A percentile compares a stretch with the other conserved stretches of the same genome.
Conservation (phyloP, 2,888 invertebrate species). For the Brenthis hecate region DNA sequence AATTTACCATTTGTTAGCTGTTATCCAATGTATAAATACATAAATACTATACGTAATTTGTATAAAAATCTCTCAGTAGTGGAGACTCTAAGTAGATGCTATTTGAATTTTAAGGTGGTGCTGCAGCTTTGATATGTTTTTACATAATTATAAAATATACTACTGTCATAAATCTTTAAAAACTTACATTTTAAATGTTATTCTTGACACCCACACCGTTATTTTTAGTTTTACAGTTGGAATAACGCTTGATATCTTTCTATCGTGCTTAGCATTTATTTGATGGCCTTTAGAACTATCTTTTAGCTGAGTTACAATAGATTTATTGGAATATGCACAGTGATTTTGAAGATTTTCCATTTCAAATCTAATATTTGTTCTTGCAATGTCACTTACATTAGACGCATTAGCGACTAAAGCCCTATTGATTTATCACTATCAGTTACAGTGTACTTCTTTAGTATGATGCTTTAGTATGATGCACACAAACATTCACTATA, state of each 20-base stretch:
- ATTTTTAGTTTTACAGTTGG: conserved; percentile 19
- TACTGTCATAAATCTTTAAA: not conserved
- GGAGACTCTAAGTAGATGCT: no score
- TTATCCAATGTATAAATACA: no score
- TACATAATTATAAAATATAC: not conserved
- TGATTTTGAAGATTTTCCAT: not conserved
- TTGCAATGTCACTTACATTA: no score
- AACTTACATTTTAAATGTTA: conserved; percentile 20
- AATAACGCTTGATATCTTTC: conserved; percentile 6
- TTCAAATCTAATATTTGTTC: not conserved
- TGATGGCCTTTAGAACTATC: not conserved
- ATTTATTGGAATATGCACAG: not conserved
- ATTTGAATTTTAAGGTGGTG: no score
- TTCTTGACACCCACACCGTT: conserved; percentile 19
- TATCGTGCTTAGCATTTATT: conserved; percentile 6
- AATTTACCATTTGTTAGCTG: no score
- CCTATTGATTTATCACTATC: no score
- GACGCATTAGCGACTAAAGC: no score
- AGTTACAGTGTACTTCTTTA: no score
- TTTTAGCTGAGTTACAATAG: not conserved
- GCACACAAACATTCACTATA: no score
- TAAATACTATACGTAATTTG: no score
- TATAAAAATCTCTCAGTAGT: no score
- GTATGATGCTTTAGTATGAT: no score
- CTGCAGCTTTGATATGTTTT: not conserved